Evolutionary conservation across 1,140 invertebrate genomes (phyloP).

Genomic region (Philotrypesis tridentata): DNA sequence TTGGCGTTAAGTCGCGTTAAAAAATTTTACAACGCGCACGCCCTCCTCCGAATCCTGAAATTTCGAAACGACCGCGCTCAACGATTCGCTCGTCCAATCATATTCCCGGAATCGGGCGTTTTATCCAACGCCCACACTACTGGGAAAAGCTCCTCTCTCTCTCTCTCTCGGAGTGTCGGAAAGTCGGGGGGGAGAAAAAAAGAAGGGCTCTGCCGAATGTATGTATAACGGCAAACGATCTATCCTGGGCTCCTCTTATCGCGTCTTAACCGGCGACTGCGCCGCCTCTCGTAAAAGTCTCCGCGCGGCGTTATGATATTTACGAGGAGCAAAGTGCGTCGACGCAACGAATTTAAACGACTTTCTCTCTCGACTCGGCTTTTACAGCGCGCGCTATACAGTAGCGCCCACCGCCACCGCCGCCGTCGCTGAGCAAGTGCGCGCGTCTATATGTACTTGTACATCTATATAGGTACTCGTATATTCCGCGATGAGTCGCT

Average conservation of each 20-base stretch:
- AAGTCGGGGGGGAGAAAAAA: neutral
- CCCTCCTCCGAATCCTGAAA: neutral
- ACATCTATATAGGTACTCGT: no score
- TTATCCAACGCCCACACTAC: neutral
- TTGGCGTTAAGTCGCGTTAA: slow-evolving; percentile 4
- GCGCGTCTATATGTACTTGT: neutral
- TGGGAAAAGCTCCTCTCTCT: neutral
- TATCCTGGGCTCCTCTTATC: slow-evolving; percentile 48
- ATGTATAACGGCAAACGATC: slow-evolving; percentile 19
- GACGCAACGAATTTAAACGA: slow-evolving; percentile 54
- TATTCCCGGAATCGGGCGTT: slow-evolving; percentile 22
- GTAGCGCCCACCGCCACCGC: no score
- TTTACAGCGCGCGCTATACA: slow-evolving; percentile 27
- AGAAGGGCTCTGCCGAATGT: slow-evolving; percentile 17
- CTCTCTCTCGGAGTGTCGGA: no score
- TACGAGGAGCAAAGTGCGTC: slow-evolving; percentile 57
- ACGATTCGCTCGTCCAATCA: neutral
- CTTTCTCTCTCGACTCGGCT: slow-evolving; percentile 42
- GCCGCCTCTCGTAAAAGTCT: slow-evolving; percentile 54
- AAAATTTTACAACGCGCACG: slow-evolving; percentile 8
- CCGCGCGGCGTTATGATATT: slow-evolving; percentile 55
- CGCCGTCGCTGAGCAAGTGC: no score
- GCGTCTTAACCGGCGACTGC: slow-evolving; percentile 37
- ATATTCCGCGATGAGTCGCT: neutral
- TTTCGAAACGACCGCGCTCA: neutral